Conservation (phyloP, 2,888 invertebrate species). For the Mesoligia furuncula region DNA sequence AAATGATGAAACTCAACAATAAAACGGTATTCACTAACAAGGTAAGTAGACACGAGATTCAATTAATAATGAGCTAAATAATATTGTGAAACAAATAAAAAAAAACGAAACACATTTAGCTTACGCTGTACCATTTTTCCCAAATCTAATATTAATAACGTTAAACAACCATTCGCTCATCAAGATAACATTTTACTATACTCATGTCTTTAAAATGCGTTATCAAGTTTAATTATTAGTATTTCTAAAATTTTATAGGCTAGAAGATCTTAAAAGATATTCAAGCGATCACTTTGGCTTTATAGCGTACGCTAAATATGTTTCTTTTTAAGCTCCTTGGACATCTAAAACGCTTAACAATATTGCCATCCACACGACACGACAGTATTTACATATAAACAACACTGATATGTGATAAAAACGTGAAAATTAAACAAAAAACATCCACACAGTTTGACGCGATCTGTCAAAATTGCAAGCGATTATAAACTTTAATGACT, state of each 20-base stretch:
- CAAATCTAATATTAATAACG: slow-evolving; percentile 18
- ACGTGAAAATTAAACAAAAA: slow-evolving; percentile 73
- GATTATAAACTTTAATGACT: slow-evolving; percentile 56
- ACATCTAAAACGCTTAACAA: slow-evolving; percentile 61
- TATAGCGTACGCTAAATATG: slow-evolving; percentile 57
- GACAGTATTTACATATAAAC: slow-evolving; percentile 82
- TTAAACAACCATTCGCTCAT: slow-evolving; percentile 44
- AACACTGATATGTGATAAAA: slow-evolving; percentile 87
- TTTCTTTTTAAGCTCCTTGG: slow-evolving; percentile 47
- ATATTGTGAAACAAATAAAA: slow-evolving; percentile 49
- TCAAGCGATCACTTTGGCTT: slow-evolving; percentile 48
- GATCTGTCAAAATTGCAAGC: slow-evolving; percentile 66
- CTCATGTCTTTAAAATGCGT: slow-evolving; percentile 43
- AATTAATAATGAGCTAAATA: slow-evolving; percentile 64
- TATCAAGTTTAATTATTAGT: slow-evolving; percentile 40
- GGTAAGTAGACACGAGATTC: slow-evolving; percentile 69
- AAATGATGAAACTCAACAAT: slow-evolving; percentile 45
- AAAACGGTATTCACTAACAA: slow-evolving; percentile 52
- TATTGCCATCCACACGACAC: slow-evolving; percentile 87
- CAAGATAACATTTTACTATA: slow-evolving; percentile 39
- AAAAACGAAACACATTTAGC: slow-evolving; percentile 65
- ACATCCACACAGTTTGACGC: slow-evolving; percentile 67
- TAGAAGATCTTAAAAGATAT: slow-evolving; percentile 49
- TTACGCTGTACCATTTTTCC: slow-evolving; percentile 37
- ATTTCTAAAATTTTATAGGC: slow-evolving; percentile 35